Evolutionary conservation across 2,888 invertebrate species (phyloP), one percentile per base, ranked within the genome.

Genomic region (Salticus scenicus): DNA sequence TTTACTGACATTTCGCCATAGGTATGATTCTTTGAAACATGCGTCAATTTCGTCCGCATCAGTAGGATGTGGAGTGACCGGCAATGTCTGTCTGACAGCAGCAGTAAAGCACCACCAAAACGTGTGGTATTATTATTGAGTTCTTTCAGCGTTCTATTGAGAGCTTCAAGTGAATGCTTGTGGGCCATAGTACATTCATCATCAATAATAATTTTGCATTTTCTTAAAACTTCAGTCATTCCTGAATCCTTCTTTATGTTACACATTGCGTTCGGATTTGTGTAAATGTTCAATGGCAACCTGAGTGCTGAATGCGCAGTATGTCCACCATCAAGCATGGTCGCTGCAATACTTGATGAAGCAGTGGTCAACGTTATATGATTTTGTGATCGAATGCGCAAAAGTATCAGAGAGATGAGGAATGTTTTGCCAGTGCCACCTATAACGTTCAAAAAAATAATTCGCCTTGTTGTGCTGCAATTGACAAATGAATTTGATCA

Each of bases 401-500:
- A 78, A 37, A 88, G 63, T 0, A 90, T 31, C 12, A 80, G 71
- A n/a, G n/a, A n/a, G n/a, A n/a, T n/a, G n/a, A n/a, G n/a, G n/a
- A n/a, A n/a, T n/a, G n/a, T n/a, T n/a, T 73, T 92, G 0, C 91
- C 92, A 30, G 90, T 90, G 17, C 91, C 92, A 12, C 91, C 92
- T 1, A 91, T 91, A 17, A 90, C 91, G 88, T 92, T 91, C 10
- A 91, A 77, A 84, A 91, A 90, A 67, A 90, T 88, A 30, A 85
- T 42, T 14, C 42, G 30, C 8, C 83, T 88, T 51, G n/a, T 42
- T 42, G 42, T 42, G 42, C 42, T 42, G 42, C 42, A 42, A n/a
- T n/a, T n/a, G n/a, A n/a, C n/a, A n/a, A n/a, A n/a, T n/a, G n/a
- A n/a, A n/a, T n/a, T n/a, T n/a, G n/a, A n/a, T n/a, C n/a, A n/a